phyloP scores from a whole-genome alignment of 64 coral and sea anemone genomes.

The Actinia tenebrosa region DNA sequence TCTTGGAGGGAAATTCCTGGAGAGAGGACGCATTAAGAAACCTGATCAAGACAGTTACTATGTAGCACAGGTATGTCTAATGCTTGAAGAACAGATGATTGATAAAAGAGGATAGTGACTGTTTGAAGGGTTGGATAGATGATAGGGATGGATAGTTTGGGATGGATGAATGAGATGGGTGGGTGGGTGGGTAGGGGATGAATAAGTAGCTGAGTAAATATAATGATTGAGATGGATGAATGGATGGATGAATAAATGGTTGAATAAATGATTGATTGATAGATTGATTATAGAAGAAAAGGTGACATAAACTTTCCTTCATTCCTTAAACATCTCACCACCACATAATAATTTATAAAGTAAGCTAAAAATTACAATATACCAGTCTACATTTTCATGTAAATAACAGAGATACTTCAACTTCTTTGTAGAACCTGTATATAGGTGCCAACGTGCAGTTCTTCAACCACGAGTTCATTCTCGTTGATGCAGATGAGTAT shows the following conservation, averaged over 20 bases:
- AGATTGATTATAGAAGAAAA: too few species aligned
- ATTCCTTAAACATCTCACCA: neutral
- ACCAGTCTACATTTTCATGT: neutral
- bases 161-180: neutral
- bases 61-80: conserved; percentile 60
- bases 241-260: too few species aligned
- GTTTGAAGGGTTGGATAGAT: too few species aligned
- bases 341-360: too few species aligned
- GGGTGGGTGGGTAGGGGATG: neutral
- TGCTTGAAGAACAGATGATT: too few species aligned
- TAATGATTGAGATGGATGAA: too few species aligned
- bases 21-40: conserved; percentile 82
- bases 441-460: conserved; percentile 87
- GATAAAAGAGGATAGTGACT: too few species aligned
- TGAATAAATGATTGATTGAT: too few species aligned
- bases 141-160: too few species aligned
- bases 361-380: too few species aligned
- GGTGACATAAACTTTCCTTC: too few species aligned
- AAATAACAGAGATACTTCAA: neutral
- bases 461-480: conserved; percentile 78
- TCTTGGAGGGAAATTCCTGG: conserved; percentile 91
- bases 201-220: too few species aligned
- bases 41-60: conserved; percentile 55
- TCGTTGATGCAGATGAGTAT: conserved; percentile 97
- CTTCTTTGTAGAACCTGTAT: conserved; percentile 63